Conservation (phyloP, 2,113 vertebrate genomes). For the rabbit (Oryctolagus cuniculus) region mOryCun1.1 NC_091441.1:66363501-66364000, state of each 20-base stretch:
- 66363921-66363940: slow-evolving; percentile 32
- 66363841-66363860: not conserved
- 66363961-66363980: slow-evolving; percentile 55
- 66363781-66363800: not conserved
- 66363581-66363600: no score
- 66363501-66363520: no score
- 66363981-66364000: slow-evolving; percentile 22
- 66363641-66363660: no score
- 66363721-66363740: not conserved
- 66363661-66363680: no score
- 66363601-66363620: no score
- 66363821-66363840: slow-evolving; percentile 25
- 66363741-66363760: slow-evolving; percentile 18
- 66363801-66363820: slow-evolving; percentile 27
- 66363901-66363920: slow-evolving; percentile 19
- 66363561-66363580: no score
- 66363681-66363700: no score
- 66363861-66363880: not conserved
- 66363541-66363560: no score
- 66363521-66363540: no score
- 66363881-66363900: slow-evolving; percentile 22
- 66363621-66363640: no score
- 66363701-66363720: not conserved
- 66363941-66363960: slow-evolving; percentile 23
- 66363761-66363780: not conserved